phyloP scores from a whole-genome alignment of 2,797 vertebrate species.

The Hemibagrus guttatus region DNA sequence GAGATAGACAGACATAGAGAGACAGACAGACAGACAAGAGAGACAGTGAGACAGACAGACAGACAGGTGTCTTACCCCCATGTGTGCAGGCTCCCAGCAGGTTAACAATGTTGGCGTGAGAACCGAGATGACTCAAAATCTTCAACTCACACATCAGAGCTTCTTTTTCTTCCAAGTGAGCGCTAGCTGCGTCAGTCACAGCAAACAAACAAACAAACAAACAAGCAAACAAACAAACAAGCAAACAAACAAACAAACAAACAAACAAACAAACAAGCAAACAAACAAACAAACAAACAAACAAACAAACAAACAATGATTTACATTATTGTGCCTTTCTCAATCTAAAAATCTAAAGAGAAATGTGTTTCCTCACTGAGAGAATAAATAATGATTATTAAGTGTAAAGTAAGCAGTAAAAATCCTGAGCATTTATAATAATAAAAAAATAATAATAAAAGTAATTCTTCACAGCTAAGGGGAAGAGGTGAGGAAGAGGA shows the following conservation, averaged over 20 bases:
- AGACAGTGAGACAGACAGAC: neutral
- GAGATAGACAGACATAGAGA: neutral
- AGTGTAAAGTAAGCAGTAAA: too few relatives aligned
- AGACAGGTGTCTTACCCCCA: slow-evolving; percentile 78
- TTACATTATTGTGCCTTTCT: neutral
- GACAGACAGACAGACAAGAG: neutral
- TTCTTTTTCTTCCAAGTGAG: slow-evolving; percentile 87
- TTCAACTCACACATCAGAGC: slow-evolving; percentile 96
- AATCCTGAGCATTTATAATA: too few relatives aligned
- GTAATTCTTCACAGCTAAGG: neutral
- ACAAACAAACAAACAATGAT: neutral
- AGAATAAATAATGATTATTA: neutral
- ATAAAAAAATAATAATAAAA: neutral
- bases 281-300: neutral
- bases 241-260: neutral
- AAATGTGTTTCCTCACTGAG: neutral
- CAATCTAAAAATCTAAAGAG: neutral
- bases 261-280: neutral
- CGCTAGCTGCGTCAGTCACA: slow-evolving; percentile 77
- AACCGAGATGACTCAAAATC: slow-evolving; percentile 93
- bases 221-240: neutral
- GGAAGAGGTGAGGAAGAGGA: neutral
- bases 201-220: neutral
- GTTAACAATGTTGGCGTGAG: slow-evolving; percentile 93
- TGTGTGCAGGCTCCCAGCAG: slow-evolving; percentile 91